Base-by-base conservation (phyloP, 2,113 vertebrate genomes). In the Circaetus cinerascens region DNA sequence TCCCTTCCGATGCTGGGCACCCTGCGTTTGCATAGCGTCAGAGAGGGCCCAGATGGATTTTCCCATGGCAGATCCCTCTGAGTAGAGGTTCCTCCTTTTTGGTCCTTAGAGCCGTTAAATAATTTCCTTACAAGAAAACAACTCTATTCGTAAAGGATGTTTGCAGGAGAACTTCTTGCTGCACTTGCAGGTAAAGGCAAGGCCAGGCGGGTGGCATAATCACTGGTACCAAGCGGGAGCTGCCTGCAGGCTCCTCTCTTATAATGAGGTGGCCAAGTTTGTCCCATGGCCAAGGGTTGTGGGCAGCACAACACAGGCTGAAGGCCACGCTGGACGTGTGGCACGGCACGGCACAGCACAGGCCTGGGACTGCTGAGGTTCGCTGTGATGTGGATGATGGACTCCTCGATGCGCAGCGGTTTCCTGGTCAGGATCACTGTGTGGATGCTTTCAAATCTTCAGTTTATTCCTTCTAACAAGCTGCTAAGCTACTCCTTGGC, bases 1-100 rank as follows among this genome's bases (percentile, higher is more conserved):
- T 84, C 13, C 7, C 22, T 76, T 85, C 36, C 10, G 51, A 45
- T 1, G 1, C 26, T 22, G 36, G n/a, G 40, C 51, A 55, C 5
- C 34, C 38, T 0, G 1, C 1, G 0, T 55, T 60, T 86, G 20
- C 2, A 2, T 10, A 53, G 34, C 15, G 41, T 46, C 2, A 3
- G 36, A 32, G 12, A 34, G 34, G 27, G 18, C 19, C 16, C 13
- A 17, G 43, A 21, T 48, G 18, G 30, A 57, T 62, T 90, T 96
- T 85, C 25, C 63, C 23, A 36, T 15, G 16, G 41, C 50, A 95
- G 50, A 66, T 62, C 34, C 59, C 59, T 60, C 36, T 18, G 34
- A 84, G 27, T 21, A 66, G 30, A 73, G 1, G 15, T 40, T 74
- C 30, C 32, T 74, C 21, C 43, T 43, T 67, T 80, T 43, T 22